Conservation (phyloP, 2,888 invertebrate species). For the Celastrina argiolus region DNA sequence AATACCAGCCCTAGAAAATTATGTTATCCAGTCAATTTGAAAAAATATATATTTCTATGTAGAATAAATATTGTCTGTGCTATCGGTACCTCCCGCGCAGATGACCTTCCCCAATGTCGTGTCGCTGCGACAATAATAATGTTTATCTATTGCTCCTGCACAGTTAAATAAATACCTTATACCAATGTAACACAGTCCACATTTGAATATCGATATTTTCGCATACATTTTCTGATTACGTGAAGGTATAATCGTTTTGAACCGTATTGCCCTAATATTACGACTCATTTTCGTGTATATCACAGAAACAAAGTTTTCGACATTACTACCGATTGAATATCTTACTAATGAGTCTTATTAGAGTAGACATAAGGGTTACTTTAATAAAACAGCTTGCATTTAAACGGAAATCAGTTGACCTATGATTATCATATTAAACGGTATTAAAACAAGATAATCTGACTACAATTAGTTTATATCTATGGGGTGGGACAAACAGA, state of each 20-base stretch:
- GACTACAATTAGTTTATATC: slow-evolving; percentile 19
- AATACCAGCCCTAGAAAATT: too few relatives aligned
- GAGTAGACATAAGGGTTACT: background rate
- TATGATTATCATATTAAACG: slow-evolving; percentile 16
- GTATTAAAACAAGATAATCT: slow-evolving; percentile 1
- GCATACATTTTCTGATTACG: background rate
- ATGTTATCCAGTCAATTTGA: too few relatives aligned
- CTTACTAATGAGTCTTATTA: background rate
- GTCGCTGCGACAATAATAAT: slow-evolving; percentile 39
- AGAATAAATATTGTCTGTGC: slow-evolving; percentile 32
- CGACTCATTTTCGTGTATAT: background rate
- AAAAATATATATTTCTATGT: too few relatives aligned
- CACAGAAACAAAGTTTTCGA: background rate
- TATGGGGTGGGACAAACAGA: background rate
- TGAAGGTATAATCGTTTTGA: background rate
- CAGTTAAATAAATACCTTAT: slow-evolving; percentile 23
- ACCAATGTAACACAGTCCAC: slow-evolving; percentile 11
- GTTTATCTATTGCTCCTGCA: slow-evolving; percentile 23
- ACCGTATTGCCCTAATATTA: background rate
- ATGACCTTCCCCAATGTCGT: slow-evolving; percentile 49
- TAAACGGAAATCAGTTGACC: background rate
- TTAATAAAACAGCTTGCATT: background rate
- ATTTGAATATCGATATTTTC: slow-evolving; percentile 10
- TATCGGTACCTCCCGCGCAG: slow-evolving; percentile 38
- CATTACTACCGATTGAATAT: background rate